Base-by-base conservation (phyloP, 2,888 invertebrate genomes). In the Harpalus rubripes region DNA sequence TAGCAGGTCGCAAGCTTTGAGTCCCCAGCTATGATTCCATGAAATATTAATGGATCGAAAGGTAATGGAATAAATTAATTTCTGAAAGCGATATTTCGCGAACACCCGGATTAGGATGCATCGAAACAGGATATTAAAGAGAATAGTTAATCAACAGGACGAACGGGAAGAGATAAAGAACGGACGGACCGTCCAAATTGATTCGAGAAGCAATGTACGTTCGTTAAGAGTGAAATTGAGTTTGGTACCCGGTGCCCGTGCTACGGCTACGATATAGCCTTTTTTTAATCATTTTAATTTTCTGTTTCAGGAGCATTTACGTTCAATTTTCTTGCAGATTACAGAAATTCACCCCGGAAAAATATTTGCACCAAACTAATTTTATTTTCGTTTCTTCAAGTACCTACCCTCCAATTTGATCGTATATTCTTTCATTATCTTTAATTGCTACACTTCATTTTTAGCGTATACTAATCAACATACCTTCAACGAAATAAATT, bases 61-160 rank as follows among this genome's bases (percentile, higher is more conserved):
- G 91, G 91, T 92, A 92, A 92, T 92, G 92, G 92, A 92, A 92
- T 92, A 92, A 92, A 92, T 92, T 92, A 92, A 92, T 92, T 91
- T 91, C 91, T 92, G 91, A 92, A 91, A 91, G 91, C 91, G 90
- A 91, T 91, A 91, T 91, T 91, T 91, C 90, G 90, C 89, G 76
- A 85, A 86, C 84, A 87, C 87, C 88, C 88, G 90, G 90, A 90
- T 90, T 90, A 90, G 89, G 87, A 87, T 88, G 88, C 89, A 88
- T 89, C 89, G 89, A 88, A 89, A 89, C 88, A 87, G 91, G 91
- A 91, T 91, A 91, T 91, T 91, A 91, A 91, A 91, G 91, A 90
- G 91, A 91, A 91, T 91, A 90, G 88, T 90, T 91, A 91, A 91
- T 91, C 91, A 91, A 76, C 78, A 63, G 82, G 72, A 81, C 81